Evolutionary conservation across 2,113 vertebrate genomes (phyloP), one percentile per base, ranked within the genome.

Genomic region (Oceanodroma tethys): DNA sequence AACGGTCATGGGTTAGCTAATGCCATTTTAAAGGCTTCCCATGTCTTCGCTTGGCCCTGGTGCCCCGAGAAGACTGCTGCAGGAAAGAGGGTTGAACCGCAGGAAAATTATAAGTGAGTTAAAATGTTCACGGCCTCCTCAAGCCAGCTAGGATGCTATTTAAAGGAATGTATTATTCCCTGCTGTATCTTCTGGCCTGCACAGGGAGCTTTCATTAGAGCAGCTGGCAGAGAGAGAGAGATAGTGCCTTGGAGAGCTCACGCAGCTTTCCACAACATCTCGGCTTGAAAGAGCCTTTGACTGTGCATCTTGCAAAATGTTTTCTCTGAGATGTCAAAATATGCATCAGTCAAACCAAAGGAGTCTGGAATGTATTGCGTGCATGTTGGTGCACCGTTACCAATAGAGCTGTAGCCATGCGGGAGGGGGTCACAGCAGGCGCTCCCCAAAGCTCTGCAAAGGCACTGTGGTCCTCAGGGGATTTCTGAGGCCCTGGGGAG

Each of bases 291-390:
- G 81, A 80, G 91, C 93, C 89, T 95, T 95, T 91, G 88, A 94
- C 81, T 63, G 68, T 70, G 83, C 94, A 87, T 93, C 96, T 89
- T 45, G 81, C 83, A 97, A 87, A 93, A 87, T 95, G 89, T 97
- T 96, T 95, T 87, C 93, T 81, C 76, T 45, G 83, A 92, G 83
- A 65, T 84, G 83, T 97, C 97, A 96, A 94, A 96, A 95, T n/a
- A 95, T 0, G 10, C 86, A n/a, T 80, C 89, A 58, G 73, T 95
- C 91, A 95, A 76, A 75, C 32, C 70, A 13, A 58, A 68, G 88
- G 81, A 83, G 83, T n/a, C 92, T 97, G 97, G 92, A 86, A 90
- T 10, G 21, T 34, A 60, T 91, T 91, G 68, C 0, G 1, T 38
- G 68, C 16, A 18, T 0, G 1, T 25, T 55, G 79, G 48, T 15